Conservation (phyloP, 1,140 invertebrate genomes). For the Tetranychus urticae region DNA sequence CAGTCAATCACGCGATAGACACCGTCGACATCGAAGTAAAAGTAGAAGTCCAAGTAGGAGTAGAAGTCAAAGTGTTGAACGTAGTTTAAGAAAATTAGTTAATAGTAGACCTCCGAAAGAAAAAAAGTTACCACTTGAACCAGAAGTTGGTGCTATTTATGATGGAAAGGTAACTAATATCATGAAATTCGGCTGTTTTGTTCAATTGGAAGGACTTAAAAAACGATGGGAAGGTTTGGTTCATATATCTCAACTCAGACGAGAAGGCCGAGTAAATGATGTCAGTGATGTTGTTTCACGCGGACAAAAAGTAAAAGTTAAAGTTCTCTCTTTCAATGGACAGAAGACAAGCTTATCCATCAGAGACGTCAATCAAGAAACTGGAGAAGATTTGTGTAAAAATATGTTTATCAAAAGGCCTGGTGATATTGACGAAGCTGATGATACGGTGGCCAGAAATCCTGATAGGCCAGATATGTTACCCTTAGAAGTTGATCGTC, state of each 20-base stretch:
- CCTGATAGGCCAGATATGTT: slow-evolving; percentile 46
- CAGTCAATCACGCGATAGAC: slow-evolving; percentile 4
- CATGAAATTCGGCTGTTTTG: slow-evolving; percentile 91
- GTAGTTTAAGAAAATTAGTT: neutral
- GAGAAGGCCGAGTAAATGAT: slow-evolving; percentile 78
- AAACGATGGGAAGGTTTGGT: slow-evolving; percentile 77
- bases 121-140: slow-evolving; percentile 11
- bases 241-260: slow-evolving; percentile 81
- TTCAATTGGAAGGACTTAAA: slow-evolving; percentile 70
- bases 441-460: slow-evolving; percentile 46
- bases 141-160: slow-evolving; percentile 38
- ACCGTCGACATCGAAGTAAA: no score
- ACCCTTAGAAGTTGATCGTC: slow-evolving; percentile 7
- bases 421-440: slow-evolving; percentile 17
- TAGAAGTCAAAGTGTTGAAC: slow-evolving; percentile 5
- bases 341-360: slow-evolving; percentile 90
- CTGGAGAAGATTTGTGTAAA: slow-evolving; percentile 73
- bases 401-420: slow-evolving; percentile 16
- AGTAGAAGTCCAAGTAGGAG: slow-evolving; percentile 15
- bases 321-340: slow-evolving; percentile 67
- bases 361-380: slow-evolving; percentile 92
- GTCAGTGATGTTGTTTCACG: slow-evolving; percentile 77
- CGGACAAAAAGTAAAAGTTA: slow-evolving; percentile 77
- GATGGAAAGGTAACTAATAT: slow-evolving; percentile 81
- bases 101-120: neutral